phyloP scores from a whole-genome alignment of 2,888 invertebrate genomes.

The Automeris io region DNA sequence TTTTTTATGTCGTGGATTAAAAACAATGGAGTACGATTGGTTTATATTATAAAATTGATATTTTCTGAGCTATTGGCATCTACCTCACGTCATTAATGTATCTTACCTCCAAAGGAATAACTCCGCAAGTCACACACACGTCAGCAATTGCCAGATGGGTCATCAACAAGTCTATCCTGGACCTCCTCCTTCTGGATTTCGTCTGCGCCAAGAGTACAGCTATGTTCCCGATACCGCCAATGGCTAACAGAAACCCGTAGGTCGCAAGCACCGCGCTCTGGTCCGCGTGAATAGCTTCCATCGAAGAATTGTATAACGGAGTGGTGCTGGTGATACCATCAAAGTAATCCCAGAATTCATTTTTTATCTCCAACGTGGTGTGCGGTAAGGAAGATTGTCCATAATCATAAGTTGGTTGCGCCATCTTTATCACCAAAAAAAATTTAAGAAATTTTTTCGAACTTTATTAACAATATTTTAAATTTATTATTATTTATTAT shows the following conservation, averaged over 20 bases:
- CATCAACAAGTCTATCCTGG: slow-evolving; percentile 86
- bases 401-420: slow-evolving; percentile 22
- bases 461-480: no score
- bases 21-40: no score
- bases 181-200: slow-evolving; percentile 79
- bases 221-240: slow-evolving; percentile 84
- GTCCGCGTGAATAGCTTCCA: slow-evolving; percentile 31
- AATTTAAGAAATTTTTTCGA: no score
- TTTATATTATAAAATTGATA: no score
- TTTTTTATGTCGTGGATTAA: no score
- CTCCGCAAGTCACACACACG: slow-evolving; percentile 87
- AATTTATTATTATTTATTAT: no score
- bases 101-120: slow-evolving; percentile 83
- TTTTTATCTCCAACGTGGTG: slow-evolving; percentile 34
- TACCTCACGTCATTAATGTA: neutral
- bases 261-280: slow-evolving; percentile 72
- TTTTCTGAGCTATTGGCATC: no score
- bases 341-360: slow-evolving; percentile 58
- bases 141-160: slow-evolving; percentile 88
- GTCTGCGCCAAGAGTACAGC: slow-evolving; percentile 82
- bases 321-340: slow-evolving; percentile 26
- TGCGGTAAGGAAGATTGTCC: slow-evolving; percentile 14
- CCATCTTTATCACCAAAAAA: slow-evolving; percentile 18
- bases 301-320: slow-evolving; percentile 16
- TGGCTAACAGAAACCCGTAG: slow-evolving; percentile 78